Evolutionary conservation across 2,113 vertebrate species (phyloP).

Genomic region (Pedionomus torquatus): DNA sequence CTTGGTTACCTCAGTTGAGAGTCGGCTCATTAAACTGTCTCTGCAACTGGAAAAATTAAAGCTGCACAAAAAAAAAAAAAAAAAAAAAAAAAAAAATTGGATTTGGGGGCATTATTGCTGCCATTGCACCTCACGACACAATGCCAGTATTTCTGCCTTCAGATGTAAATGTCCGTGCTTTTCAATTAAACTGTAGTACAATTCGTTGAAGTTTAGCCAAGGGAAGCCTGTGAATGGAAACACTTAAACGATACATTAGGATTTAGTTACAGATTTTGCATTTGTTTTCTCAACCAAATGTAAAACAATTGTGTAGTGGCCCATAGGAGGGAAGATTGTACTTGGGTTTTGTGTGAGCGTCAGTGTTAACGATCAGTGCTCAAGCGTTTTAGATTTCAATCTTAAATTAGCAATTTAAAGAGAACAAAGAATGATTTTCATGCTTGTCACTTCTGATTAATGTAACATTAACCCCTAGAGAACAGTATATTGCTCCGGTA

Average conservation of each 20-base stretch:
- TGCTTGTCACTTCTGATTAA: conserved; percentile 72
- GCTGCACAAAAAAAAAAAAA: neutral
- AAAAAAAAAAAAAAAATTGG: neutral
- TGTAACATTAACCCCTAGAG: conserved; percentile 56
- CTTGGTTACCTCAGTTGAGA: neutral
- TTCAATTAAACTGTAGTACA: conserved; percentile 58
- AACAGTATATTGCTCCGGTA: conserved; percentile 29
- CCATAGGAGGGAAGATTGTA: conserved; percentile 47
- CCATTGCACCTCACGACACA: neutral
- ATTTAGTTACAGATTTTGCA: conserved; percentile 67
- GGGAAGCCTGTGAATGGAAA: conserved; percentile 41
- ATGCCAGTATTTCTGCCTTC: conserved; percentile 26
- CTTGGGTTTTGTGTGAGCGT: conserved; percentile 49
- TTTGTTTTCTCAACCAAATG: conserved; percentile 69
- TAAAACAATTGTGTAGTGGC: conserved; percentile 43
- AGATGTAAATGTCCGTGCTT: conserved; percentile 56
- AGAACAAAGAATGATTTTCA: conserved; percentile 69
- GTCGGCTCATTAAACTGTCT: neutral
- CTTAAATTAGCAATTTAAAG: conserved; percentile 73
- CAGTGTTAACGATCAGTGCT: conserved; percentile 57
- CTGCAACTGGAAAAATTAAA: neutral
- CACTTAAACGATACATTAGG: conserved; percentile 45
- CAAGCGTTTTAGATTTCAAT: conserved; percentile 71
- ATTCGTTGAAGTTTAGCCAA: conserved; percentile 65
- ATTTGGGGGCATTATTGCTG: neutral